A percentile compares a stretch with the other conserved stretches of the same genome.
Evolutionary conservation across 1,140 invertebrate genomes (phyloP).

Genomic region (Ruditapes philippinarum): DNA sequence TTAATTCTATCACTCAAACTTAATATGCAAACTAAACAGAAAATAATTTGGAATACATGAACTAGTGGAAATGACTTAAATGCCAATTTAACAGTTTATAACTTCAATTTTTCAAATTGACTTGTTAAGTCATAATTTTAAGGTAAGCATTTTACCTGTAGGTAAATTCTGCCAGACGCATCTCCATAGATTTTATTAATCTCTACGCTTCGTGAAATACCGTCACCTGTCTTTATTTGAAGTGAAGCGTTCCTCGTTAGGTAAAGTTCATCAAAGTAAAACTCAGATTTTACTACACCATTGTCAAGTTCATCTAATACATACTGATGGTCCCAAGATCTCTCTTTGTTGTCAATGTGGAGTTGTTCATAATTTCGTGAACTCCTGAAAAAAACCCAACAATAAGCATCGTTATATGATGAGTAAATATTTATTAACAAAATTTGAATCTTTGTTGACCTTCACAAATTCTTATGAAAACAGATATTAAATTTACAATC

Average conservation of each 20-base stretch:
- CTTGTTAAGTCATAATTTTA: no score
- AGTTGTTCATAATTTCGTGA: conserved; percentile 72
- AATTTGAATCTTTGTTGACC: no score
- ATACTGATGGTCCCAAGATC: conserved; percentile 77
- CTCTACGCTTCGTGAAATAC: conserved; percentile 62
- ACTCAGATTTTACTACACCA: conserved; percentile 43
- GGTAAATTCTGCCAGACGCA: conserved; percentile 74
- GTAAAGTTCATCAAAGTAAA: conserved; percentile 79
- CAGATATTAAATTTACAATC: no score
- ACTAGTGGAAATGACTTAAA: no score
- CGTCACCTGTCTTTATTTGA: conserved; percentile 71
- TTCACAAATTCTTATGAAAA: no score
- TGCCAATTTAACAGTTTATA: no score
- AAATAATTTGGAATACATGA: no score
- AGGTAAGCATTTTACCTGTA: conserved; percentile 38
- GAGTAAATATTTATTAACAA: no score
- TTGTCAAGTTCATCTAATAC: conserved; percentile 70
- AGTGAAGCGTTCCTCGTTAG: conserved; percentile 75
- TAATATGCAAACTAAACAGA: no score
- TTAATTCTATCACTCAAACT: no score
- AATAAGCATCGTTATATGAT: no score
- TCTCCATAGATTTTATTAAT: conserved; percentile 76
- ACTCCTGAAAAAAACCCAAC: conserved; percentile 41
- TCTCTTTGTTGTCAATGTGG: conserved; percentile 68
- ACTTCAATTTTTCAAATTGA: no score